phyloP scores from a whole-genome alignment of 1,140 invertebrate genomes.

The Zaprionus nigranus region DNA sequence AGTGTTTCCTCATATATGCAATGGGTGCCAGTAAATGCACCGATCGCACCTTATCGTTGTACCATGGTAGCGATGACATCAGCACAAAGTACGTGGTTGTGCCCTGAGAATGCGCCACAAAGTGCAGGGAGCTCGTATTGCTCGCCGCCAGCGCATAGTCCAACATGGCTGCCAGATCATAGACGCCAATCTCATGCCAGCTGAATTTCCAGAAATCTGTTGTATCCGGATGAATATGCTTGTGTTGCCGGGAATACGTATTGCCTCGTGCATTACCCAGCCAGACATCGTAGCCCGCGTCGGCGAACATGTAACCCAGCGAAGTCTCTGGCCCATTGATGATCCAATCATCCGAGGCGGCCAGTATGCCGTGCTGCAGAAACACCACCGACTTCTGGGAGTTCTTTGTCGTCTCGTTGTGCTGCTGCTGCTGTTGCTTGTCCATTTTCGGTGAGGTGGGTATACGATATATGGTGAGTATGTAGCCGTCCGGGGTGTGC shows the following conservation, averaged over 20 bases:
- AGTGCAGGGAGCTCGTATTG: conserved; percentile 85
- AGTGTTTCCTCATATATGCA: conserved; percentile 85
- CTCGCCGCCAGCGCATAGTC: conserved; percentile 88
- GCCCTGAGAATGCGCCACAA: conserved; percentile 88
- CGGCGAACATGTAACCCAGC: conserved; percentile 86
- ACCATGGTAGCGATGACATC: conserved; percentile 86
- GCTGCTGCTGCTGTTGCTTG: conserved; percentile 7
- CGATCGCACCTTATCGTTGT: conserved; percentile 86
- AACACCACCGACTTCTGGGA: conserved; percentile 85
- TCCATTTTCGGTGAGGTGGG: conserved; percentile 75
- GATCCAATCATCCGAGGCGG: conserved; percentile 91
- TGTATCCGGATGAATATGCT: conserved; percentile 86
- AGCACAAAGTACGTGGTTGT: conserved; percentile 87
- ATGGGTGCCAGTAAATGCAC: conserved; percentile 87
- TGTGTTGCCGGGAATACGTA: conserved; percentile 87
- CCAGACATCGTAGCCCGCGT: conserved; percentile 90
- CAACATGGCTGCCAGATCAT: conserved; percentile 89
- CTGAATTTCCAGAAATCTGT: conserved; percentile 87
- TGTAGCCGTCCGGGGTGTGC: conserved; percentile 86
- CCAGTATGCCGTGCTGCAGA: conserved; percentile 91
- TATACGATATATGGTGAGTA: conserved; percentile 86
- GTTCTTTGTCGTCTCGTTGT: conserved; percentile 22
- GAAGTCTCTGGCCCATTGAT: conserved; percentile 88
- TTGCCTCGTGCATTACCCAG: conserved; percentile 89
- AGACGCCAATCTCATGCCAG: conserved; percentile 89